A percentile compares a stretch with the other conserved stretches of the same genome.
Evolutionary conservation across 2,113 vertebrate species (phyloP).

Genomic region (Tretioscincus oriximinensis): DNA sequence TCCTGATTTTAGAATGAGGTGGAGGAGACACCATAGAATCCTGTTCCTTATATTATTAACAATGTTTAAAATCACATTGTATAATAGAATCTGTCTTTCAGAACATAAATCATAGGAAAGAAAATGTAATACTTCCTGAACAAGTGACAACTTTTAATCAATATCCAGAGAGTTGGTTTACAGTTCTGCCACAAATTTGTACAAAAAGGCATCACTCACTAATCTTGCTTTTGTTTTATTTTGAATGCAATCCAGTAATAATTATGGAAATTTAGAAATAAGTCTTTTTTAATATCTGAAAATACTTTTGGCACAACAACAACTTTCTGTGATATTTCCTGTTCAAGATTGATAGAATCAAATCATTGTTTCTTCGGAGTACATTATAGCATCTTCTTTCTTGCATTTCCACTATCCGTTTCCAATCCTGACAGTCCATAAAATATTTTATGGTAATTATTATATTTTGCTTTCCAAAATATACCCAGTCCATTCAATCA

Average conservation of each 20-base stretch:
- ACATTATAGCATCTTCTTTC: neutral
- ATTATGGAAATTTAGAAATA: neutral
- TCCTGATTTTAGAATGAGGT: too few species aligned
- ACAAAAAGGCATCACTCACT: neutral
- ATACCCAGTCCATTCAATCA: neutral
- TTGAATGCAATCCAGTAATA: neutral
- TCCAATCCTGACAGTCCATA: neutral
- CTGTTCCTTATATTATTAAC: neutral
- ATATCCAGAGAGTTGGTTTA: neutral
- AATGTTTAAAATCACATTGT: constrained; percentile 4
- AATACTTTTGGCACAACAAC: neutral
- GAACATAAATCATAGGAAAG: neutral
- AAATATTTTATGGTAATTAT: neutral
- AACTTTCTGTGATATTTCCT: neutral
- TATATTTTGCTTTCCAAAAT: neutral
- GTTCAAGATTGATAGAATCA: neutral
- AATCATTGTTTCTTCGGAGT: neutral
- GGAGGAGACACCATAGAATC: neutral
- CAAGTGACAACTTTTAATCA: neutral
- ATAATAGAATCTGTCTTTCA: neutral
- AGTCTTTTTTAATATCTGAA: neutral
- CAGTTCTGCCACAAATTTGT: neutral
- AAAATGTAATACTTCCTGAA: neutral
- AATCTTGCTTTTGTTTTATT: neutral
- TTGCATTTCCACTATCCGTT: neutral